These are phyloP conservation scores for Ptiloglossa arizonensis DNA, from an alignment of 1,140 invertebrate species.

Conservation along the genomic window DNA sequence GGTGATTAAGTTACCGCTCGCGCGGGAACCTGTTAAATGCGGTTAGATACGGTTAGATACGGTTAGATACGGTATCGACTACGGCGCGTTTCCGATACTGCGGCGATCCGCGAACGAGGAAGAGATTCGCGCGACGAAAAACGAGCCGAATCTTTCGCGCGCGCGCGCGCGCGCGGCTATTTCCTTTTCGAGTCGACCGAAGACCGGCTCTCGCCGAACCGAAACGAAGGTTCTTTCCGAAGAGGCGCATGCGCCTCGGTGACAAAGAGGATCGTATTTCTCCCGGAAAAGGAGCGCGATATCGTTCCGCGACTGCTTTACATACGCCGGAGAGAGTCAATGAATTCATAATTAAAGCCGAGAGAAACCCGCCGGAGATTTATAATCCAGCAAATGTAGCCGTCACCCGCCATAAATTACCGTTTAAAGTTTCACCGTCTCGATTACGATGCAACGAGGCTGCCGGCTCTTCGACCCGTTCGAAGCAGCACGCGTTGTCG, in stretches of 20 bases:
- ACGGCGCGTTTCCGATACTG: too few species aligned
- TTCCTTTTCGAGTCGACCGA: conserved; percentile 53
- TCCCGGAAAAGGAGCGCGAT: conserved; percentile 25
- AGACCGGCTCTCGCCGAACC: conserved; percentile 41
- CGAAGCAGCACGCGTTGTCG: too few species aligned
- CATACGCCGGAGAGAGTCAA: conserved; percentile 18
- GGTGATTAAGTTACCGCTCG: conserved; percentile 59
- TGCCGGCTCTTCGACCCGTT: too few species aligned
- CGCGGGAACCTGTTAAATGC: conserved; percentile 41
- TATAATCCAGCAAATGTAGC: conserved; percentile 22
- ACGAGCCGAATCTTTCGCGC: too few species aligned
- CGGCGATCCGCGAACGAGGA: too few species aligned
- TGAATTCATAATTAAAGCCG: conserved; percentile 47
- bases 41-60: conserved; percentile 41
- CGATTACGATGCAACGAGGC: neutral
- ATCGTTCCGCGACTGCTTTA: conserved; percentile 6
- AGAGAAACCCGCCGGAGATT: conserved; percentile 4
- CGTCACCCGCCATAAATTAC: conserved; percentile 22
- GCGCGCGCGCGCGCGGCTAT: too few species aligned
- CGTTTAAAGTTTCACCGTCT: conserved; percentile 10
- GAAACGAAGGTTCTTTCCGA: conserved; percentile 43
- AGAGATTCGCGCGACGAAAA: too few species aligned
- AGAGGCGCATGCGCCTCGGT: conserved; percentile 29
- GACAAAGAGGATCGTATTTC: conserved; percentile 58
- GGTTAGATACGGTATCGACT: conserved; percentile 45